Percentiles rank a stretch among this genome's conserved stretches.
These are phyloP conservation scores for Araneus ventricosus DNA, from an alignment of 1,140 invertebrate species.

Conservation along the genomic window DNA sequence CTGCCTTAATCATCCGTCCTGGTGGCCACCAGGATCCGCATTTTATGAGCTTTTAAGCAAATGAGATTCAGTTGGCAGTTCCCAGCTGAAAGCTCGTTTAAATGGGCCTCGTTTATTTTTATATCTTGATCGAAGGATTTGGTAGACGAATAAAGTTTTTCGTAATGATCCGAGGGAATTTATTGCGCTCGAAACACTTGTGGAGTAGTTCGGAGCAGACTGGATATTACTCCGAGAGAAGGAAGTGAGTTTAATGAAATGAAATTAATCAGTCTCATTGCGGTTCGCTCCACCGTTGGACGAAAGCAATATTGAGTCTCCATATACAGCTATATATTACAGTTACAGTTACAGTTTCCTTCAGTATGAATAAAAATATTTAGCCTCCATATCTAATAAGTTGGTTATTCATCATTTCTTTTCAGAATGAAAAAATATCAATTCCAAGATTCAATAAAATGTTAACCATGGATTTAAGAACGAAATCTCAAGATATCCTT, in stretches of 20 bases:
- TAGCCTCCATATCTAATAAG: no score
- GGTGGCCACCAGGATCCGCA: background rate
- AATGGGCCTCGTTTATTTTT: conserved; percentile 9
- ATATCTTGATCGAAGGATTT: background rate
- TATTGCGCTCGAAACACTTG: background rate
- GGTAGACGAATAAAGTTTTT: conserved; percentile 6
- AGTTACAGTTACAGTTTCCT: no score
- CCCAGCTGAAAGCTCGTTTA: background rate
- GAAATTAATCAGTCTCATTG: background rate
- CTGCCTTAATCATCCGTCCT: conserved; percentile 28
- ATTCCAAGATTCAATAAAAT: no score
- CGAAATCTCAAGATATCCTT: no score
- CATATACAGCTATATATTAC: no score
- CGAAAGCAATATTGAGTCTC: no score
- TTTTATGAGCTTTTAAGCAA: conserved; percentile 51
- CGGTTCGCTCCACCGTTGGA: no score
- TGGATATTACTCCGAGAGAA: background rate
- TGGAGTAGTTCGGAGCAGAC: no score
- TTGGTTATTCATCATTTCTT: no score
- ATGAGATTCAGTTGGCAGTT: conserved; percentile 32
- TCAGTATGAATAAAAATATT: no score
- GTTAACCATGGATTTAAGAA: no score
- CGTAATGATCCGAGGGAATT: background rate
- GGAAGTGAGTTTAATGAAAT: background rate
- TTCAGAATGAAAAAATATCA: no score